Conservation (phyloP, 2,888 invertebrate species). For the Cheilosia vulpina region DNA sequence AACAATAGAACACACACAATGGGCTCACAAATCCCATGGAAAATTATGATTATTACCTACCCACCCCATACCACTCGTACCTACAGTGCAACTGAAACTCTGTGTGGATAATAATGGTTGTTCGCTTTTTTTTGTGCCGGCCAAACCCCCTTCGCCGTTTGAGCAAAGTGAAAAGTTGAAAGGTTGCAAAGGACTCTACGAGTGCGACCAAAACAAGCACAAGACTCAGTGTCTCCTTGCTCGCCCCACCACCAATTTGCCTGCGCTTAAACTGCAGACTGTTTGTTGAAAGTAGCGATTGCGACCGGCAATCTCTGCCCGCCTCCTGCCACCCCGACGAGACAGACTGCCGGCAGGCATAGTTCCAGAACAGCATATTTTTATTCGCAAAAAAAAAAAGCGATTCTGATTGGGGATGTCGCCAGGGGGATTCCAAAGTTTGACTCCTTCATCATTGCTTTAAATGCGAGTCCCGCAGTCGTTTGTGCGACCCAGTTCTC, state of each 20-base stretch:
- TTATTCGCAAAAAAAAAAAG: conserved; percentile 45
- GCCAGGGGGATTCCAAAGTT: conserved; percentile 65
- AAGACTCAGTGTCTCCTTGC: conserved; percentile 58
- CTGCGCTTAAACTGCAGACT: conserved; percentile 22
- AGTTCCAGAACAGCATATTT: conserved; percentile 57
- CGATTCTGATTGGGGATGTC: conserved; percentile 58
- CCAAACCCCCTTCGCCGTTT: conserved; percentile 1
- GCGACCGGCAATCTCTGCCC: conserved; percentile 8
- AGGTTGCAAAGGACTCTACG: conserved; percentile 49
- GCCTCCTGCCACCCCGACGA: conserved; percentile 19
- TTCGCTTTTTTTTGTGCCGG: background rate
- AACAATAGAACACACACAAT: conserved; percentile 11
- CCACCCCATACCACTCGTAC: background rate
- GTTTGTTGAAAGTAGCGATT: conserved; percentile 57
- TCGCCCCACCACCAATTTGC: conserved; percentile 16
- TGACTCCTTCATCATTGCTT: conserved; percentile 56
- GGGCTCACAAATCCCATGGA: conserved; percentile 24
- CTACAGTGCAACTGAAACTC: conserved; percentile 6
- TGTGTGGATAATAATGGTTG: conserved; percentile 10
- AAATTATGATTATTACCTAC: conserved; percentile 50
- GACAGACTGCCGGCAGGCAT: conserved; percentile 65
- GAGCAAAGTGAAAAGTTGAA: conserved; percentile 55
- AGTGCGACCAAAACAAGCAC: conserved; percentile 39
- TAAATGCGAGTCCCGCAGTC: conserved; percentile 42
- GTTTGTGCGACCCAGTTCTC: conserved; percentile 51